phyloP scores from a whole-genome alignment of 2,113 vertebrate genomes.

The Scartelaos histophorus region DNA sequence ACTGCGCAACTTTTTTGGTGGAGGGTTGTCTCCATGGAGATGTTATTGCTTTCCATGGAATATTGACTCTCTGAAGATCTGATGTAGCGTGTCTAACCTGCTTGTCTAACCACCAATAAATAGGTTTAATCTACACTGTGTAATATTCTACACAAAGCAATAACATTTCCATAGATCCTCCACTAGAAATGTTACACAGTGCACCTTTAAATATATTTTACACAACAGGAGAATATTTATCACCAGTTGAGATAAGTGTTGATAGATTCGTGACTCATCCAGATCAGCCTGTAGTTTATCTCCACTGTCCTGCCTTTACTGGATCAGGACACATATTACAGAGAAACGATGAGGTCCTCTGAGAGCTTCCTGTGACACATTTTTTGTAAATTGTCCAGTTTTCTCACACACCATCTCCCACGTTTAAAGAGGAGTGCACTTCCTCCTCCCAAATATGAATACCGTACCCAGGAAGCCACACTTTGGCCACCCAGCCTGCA shows the following conservation, averaged over 20 bases:
- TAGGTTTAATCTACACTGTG: too few relatives aligned
- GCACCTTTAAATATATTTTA: too few relatives aligned
- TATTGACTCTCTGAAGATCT: too few relatives aligned
- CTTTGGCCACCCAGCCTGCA: slow-evolving; percentile 65
- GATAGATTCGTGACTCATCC: background rate
- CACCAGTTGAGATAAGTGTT: background rate
- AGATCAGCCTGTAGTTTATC: background rate
- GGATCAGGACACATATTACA: background rate
- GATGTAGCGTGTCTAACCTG: too few relatives aligned
- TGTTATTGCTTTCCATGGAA: too few relatives aligned
- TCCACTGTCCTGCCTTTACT: background rate
- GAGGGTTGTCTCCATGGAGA: too few relatives aligned
- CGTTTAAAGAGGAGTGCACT: slow-evolving; percentile 28
- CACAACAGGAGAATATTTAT: background rate
- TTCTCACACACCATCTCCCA: slow-evolving; percentile 20
- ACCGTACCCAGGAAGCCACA: slow-evolving; percentile 73
- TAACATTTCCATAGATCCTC: too few relatives aligned
- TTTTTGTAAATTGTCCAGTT: slow-evolving; percentile 20
- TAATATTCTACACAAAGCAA: too few relatives aligned
- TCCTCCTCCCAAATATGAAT: slow-evolving; percentile 65
- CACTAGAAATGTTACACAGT: too few relatives aligned
- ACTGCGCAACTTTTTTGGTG: too few relatives aligned
- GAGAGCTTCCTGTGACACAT: slow-evolving; percentile 25
- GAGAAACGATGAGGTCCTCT: background rate
- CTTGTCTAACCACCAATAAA: too few relatives aligned